Evolutionary conservation across 1,140 invertebrate species (phyloP).

Genomic region (Heliconius melpomene): DNA sequence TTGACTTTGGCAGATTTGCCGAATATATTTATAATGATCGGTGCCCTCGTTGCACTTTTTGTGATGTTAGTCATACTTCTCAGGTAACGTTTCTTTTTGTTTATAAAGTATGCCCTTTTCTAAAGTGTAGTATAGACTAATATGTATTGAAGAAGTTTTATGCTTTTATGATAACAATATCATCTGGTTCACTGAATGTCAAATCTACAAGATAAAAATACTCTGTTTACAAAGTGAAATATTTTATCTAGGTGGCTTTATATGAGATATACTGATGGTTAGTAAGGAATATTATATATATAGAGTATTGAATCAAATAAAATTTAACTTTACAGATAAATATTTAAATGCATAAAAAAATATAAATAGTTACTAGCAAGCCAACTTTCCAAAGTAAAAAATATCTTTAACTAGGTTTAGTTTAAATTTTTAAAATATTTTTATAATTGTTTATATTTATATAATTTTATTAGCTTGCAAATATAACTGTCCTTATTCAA

Average conservation of each 20-base stretch:
- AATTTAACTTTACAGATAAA: neutral
- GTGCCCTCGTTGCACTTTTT: conserved; percentile 81
- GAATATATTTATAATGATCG: conserved; percentile 86
- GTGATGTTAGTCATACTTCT: conserved; percentile 74
- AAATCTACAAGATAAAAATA: conserved; percentile 9
- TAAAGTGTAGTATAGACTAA: neutral
- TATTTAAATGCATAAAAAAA: no score
- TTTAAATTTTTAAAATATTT: no score
- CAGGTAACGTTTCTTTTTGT: conserved; percentile 53
- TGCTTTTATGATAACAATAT: conserved; percentile 4
- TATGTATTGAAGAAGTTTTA: neutral
- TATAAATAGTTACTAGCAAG: no score
- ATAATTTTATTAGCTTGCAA: neutral
- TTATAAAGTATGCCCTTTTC: neutral
- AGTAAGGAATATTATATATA: no score
- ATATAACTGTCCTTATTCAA: neutral
- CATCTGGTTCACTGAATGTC: neutral
- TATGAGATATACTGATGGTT: neutral
- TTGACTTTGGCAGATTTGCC: conserved; percentile 86
- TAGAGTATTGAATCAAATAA: neutral
- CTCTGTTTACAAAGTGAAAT: conserved; percentile 5
- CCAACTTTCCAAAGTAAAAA: no score
- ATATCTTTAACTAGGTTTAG: no score
- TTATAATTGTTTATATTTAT: no score
- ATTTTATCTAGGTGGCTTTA: conserved; percentile 10